Evolutionary conservation across 2,888 invertebrate genomes (phyloP).

Genomic region (Microctonus brassicae): DNA sequence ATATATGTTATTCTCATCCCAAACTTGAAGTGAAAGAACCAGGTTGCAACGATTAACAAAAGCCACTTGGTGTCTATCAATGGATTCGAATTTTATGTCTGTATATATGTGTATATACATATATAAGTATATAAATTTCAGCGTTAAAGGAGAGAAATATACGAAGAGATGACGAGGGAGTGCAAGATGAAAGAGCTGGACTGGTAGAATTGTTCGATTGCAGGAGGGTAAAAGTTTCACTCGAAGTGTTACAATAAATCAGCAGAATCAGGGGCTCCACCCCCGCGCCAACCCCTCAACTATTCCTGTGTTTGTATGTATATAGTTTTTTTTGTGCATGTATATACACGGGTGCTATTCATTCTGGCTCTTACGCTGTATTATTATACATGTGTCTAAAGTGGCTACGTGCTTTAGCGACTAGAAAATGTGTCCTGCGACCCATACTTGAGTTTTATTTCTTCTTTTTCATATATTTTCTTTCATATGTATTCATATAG

Average conservation of each 20-base stretch:
- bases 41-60: constrained; percentile 34
- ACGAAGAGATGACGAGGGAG: neutral
- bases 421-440: constrained; percentile 13
- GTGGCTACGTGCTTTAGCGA: constrained; percentile 13
- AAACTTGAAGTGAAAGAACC: too few species aligned
- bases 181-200: constrained; percentile 17
- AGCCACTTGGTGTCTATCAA: neutral
- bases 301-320: constrained; percentile 39
- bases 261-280: constrained; percentile 55
- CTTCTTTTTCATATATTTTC: too few species aligned
- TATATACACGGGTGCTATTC: constrained; percentile 10
- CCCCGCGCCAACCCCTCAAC: constrained; percentile 45
- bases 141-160: constrained; percentile 1
- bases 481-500: too few species aligned
- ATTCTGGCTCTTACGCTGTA: constrained; percentile 1
- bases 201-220: constrained; percentile 43
- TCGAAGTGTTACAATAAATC: constrained; percentile 62
- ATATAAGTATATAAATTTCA: too few species aligned
- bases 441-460: neutral
- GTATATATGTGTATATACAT: constrained; percentile 10
- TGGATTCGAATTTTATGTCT: neutral
- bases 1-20: too few species aligned
- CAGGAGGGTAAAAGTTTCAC: constrained; percentile 52
- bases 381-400: neutral
- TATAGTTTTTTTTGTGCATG: too few species aligned